These are phyloP conservation scores for Melanaphis sacchari DNA, from an alignment of 1,140 invertebrate species.

Conservation along the genomic window DNA sequence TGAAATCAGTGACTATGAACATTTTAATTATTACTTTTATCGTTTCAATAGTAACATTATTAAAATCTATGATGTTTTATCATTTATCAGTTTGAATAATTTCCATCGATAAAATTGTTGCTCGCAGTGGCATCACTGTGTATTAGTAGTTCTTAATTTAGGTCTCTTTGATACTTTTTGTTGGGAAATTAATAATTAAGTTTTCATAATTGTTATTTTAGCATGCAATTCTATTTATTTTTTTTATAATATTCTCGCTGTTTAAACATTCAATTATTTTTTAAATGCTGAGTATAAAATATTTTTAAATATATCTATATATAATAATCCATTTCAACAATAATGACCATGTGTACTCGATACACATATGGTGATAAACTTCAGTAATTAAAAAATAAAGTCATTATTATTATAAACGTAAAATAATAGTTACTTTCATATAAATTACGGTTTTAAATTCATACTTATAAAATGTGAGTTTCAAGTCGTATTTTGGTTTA, in stretches of 20 bases:
- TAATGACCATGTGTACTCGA: neutral
- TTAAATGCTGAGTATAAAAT: neutral
- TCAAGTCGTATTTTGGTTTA: neutral
- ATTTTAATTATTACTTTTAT: neutral
- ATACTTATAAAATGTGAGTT: neutral
- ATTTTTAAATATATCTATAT: neutral
- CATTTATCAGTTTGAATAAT: neutral
- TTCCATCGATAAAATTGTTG: neutral
- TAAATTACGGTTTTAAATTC: neutral
- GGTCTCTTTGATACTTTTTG: neutral
- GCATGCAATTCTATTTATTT: neutral
- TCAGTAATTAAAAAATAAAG: neutral
- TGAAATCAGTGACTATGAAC: neutral
- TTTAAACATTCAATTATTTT: neutral
- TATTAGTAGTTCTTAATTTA: neutral
- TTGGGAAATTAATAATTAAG: neutral
- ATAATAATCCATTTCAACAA: neutral
- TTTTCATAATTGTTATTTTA: neutral
- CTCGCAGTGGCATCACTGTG: neutral
- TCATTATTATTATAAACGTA: constrained; percentile 11
- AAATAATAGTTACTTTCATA: neutral
- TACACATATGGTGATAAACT: neutral
- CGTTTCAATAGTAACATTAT: neutral
- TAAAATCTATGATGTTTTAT: neutral
- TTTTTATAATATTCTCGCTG: neutral